Conservation (phyloP, 2,888 invertebrate species). For the Mesorhabditis spiculigera region DNA sequence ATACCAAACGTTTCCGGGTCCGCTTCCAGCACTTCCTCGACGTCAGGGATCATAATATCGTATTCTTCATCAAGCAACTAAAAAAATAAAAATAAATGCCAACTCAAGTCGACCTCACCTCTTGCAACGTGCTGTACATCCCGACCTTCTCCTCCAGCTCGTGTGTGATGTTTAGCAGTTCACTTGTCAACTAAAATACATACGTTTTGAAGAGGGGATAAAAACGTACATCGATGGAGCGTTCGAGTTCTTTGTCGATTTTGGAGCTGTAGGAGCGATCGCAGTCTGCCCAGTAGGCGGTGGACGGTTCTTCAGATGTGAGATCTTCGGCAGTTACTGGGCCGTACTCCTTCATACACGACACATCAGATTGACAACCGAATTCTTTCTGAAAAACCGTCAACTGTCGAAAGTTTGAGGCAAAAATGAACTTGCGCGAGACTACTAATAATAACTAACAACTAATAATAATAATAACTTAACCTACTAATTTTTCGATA, state of each 20-base stretch:
- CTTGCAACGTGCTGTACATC: not conserved
- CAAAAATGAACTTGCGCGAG: not conserved
- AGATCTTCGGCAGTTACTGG: not conserved
- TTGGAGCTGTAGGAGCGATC: not conserved
- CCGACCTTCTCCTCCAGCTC: not conserved
- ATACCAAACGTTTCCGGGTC: too few species aligned
- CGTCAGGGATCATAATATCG: too few species aligned
- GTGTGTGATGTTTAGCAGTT: not conserved
- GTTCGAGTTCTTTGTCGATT: slow-evolving; percentile 2
- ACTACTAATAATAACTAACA: too few species aligned
- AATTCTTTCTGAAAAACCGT: not conserved
- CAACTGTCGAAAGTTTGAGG: not conserved
- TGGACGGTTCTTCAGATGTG: not conserved
- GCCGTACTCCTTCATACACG: not conserved
- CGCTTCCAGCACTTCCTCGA: too few species aligned
- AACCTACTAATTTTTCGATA: not conserved
- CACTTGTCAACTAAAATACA: not conserved
- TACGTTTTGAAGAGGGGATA: not conserved
- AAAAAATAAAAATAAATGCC: too few species aligned
- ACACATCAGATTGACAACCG: not conserved
- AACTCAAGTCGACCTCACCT: not conserved
- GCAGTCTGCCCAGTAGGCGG: not conserved
- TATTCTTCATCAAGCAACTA: too few species aligned
- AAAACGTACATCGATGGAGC: slow-evolving; percentile 2
- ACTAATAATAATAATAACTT: too few species aligned